A percentile compares a stretch with the other conserved stretches of the same genome.
Evolutionary conservation across 1,140 invertebrate species (phyloP).

Genomic region (Pseudomyrmex dendroicus): DNA sequence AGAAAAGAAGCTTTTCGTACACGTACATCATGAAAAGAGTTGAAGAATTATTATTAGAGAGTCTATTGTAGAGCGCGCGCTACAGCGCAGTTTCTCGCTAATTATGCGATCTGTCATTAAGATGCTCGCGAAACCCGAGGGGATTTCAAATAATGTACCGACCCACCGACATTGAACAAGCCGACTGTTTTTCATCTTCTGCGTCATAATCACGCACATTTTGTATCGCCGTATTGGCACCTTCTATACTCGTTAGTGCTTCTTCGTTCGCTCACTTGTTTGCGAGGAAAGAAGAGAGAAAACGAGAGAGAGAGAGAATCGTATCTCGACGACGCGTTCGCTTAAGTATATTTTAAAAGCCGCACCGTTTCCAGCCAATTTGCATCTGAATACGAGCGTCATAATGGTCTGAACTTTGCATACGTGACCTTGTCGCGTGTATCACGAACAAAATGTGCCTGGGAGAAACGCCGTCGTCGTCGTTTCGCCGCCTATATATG

Average conservation of each 20-base stretch:
- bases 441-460: conserved; percentile 32
- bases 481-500: not conserved
- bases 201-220: conserved; percentile 47
- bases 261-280: conserved; percentile 15
- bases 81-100: conserved; percentile 42
- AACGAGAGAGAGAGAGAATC: no score
- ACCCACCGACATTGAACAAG: conserved; percentile 20
- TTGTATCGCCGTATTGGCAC: conserved; percentile 55
- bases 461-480: not conserved
- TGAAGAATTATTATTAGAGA: conserved; percentile 14
- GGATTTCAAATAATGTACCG: conserved; percentile 6
- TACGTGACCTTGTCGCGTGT: conserved; percentile 60
- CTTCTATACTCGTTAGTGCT: conserved; percentile 44
- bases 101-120: conserved; percentile 56
- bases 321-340: conserved; percentile 45
- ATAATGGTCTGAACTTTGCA: conserved; percentile 61
- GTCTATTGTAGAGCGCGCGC: not conserved
- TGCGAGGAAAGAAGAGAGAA: not conserved
- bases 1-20: not conserved
- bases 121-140: conserved; percentile 45
- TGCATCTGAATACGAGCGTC: conserved; percentile 58
- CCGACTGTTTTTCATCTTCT: conserved; percentile 45
- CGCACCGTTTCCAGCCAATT: conserved; percentile 48
- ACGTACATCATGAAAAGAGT: not conserved
- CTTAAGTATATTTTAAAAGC: conserved; percentile 58